Evolutionary conservation across 2,888 invertebrate species (phyloP).

Genomic region (Microctonus aethiopoides): DNA sequence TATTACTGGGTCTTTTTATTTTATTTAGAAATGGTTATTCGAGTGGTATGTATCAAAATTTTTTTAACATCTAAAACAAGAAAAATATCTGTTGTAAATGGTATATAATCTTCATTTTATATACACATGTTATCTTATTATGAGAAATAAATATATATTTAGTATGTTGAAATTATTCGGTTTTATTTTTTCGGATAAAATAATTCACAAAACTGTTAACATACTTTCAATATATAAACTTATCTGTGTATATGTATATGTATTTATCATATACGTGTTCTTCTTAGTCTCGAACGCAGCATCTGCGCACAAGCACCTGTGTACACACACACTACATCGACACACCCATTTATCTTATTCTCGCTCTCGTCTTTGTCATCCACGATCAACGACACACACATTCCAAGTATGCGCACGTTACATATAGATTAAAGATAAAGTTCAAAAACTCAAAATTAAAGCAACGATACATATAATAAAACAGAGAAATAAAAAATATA

Average conservation of each 20-base stretch:
- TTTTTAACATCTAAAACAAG: no score
- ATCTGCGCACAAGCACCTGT: conserved; percentile 65
- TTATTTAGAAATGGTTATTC: no score
- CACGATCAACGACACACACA: conserved; percentile 19
- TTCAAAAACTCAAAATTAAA: background rate
- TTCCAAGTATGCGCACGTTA: conserved; percentile 30
- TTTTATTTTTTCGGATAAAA: background rate
- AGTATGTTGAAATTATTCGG: no score
- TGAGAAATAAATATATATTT: no score
- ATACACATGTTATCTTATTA: no score
- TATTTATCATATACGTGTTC: background rate
- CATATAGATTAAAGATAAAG: conserved; percentile 5
- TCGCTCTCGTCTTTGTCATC: conserved; percentile 55
- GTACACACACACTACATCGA: conserved; percentile 57
- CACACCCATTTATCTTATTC: conserved; percentile 30
- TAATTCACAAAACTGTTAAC: background rate
- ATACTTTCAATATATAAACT: background rate
- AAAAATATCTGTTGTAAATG: no score
- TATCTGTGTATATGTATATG: background rate
- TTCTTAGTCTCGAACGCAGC: conserved; percentile 54
- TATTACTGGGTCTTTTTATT: no score
- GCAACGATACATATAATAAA: no score
- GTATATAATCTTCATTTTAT: no score
- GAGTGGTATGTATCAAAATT: no score
- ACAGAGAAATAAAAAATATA: background rate